Conservation (phyloP, 2,888 invertebrate species). For the Atethmia centrago region DNA sequence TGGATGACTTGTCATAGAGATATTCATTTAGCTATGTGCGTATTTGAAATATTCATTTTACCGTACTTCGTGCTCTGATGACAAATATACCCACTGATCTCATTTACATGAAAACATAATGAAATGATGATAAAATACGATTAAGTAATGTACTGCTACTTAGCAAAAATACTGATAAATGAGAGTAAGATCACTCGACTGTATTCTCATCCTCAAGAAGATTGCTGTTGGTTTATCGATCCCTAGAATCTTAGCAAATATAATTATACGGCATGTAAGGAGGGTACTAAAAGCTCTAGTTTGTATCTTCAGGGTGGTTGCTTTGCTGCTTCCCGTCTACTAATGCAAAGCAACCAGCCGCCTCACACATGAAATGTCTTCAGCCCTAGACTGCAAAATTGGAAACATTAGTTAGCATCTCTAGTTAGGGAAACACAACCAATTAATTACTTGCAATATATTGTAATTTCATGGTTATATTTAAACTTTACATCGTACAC, state of each 20-base stretch:
- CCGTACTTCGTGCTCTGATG: neutral
- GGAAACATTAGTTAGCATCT: neutral
- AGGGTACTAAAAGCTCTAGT: neutral
- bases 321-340: neutral
- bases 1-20: conserved; percentile 2
- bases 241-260: neutral
- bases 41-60: conserved; percentile 19
- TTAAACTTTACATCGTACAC: neutral
- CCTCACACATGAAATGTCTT: neutral
- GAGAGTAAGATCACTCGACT: neutral
- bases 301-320: neutral
- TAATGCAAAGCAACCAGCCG: neutral
- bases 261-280: neutral
- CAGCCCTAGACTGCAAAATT: conserved; percentile 3
- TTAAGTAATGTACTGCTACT: neutral
- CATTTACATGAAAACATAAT: neutral
- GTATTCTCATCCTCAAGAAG: neutral
- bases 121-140: conserved; percentile 17
- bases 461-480: neutral
- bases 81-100: conserved; percentile 6
- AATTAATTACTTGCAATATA: neutral
- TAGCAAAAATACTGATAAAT: neutral
- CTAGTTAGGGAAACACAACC: neutral
- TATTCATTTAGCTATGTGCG: conserved; percentile 6
- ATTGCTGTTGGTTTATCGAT: conserved; percentile 1